Conservation (phyloP, 1,140 invertebrate genomes). For the Aricia agestis region DNA sequence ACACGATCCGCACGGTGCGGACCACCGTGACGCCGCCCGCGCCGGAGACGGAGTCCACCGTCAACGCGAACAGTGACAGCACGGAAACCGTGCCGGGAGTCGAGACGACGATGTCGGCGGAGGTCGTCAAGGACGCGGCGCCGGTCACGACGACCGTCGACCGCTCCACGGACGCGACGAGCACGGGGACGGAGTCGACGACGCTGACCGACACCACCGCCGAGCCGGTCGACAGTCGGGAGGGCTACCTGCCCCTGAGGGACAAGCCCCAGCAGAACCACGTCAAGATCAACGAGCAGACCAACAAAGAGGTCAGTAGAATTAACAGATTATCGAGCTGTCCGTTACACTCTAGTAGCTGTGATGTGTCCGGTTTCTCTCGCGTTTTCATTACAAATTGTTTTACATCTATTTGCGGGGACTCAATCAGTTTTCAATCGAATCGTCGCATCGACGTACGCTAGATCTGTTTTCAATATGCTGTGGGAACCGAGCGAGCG, state of each 20-base stretch:
- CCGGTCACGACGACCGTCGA: constrained; percentile 50
- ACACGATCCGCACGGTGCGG: constrained; percentile 63
- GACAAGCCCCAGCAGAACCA: constrained; percentile 69
- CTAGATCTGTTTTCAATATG: constrained; percentile 29
- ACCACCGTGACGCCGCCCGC: constrained; percentile 57
- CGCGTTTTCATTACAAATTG: constrained; percentile 35
- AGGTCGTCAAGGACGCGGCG: constrained; percentile 50
- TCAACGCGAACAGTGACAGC: constrained; percentile 48
- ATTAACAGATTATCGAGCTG: constrained; percentile 46
- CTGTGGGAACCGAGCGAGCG: constrained; percentile 24
- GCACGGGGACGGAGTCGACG: constrained; percentile 53
- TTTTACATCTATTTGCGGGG: not conserved
- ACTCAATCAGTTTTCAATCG: not conserved
- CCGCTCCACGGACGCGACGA: constrained; percentile 51
- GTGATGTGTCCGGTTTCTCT: constrained; percentile 49
- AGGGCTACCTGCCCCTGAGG: constrained; percentile 68
- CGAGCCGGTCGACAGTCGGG: constrained; percentile 66
- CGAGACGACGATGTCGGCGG: constrained; percentile 54
- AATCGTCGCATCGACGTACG: not conserved
- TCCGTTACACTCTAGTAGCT: constrained; percentile 61
- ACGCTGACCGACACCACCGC: constrained; percentile 54
- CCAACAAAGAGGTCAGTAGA: constrained; percentile 75
- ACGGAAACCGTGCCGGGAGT: constrained; percentile 56
- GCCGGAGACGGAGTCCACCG: constrained; percentile 58
- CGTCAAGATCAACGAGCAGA: constrained; percentile 73